Base-by-base conservation (phyloP, 2,888 invertebrate species). In the Drosophila cognata region DNA sequence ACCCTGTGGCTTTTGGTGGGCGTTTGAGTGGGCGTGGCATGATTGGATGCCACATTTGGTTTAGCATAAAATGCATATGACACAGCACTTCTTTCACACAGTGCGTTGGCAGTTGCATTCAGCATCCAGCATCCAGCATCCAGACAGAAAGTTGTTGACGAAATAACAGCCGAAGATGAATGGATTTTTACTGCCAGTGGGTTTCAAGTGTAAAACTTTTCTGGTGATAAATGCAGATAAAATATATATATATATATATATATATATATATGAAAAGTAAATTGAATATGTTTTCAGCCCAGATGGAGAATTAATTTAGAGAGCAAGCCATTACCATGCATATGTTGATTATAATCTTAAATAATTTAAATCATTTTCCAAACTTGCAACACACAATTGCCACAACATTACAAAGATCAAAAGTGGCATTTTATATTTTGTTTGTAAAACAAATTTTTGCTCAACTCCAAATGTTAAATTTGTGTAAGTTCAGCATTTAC, bases 31-130 rank as follows among this genome's bases (percentile, higher is more conserved):
- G 71, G 81, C 57, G 69, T 75, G 71, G 57, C 71, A 51, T 52
- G 71, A 74, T 71, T 62, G 81, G 67, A 73, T 73, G 63, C 66
- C 73, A 69, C 56, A 73, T 71, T 80, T 36, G 61, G 74, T 62
- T 80, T 77, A 74, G 71, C 79, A 80, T 81, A 77, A 80, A 80
- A 61, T 74, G 82, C 69, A 79, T 73, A 75, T 81, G 72, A 79
- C 71, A 63, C 59, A 60, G 50, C 57, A 57, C 38, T 36, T 64
- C 50, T 64, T 64, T n/a, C 28, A 62, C n/a, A 18, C 8, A 5
- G 7, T 68, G 57, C 52, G 57, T 63, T 71, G 59, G 28, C 56
- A 52, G 51, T 51, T 62, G 62, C 60, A 61, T 31, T 36, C 16
- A 18, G n/a, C 46, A 57, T n/a, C 28, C 29, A 18, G 62, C 60